These are phyloP conservation scores for Mycetomoellerius zeteki DNA, from an alignment of 1,140 invertebrate species.

Conservation along the genomic window DNA sequence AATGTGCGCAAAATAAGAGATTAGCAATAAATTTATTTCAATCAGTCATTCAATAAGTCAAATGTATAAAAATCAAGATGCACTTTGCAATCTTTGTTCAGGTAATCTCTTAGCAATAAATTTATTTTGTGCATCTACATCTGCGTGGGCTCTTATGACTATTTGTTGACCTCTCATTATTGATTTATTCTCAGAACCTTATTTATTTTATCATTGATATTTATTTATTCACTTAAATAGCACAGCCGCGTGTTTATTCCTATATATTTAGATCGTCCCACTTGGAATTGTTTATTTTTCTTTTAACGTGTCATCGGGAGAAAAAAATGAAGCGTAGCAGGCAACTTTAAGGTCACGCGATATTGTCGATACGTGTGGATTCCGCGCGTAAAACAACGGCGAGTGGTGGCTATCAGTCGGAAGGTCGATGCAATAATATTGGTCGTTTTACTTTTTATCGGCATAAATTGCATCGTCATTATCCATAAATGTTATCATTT, in stretches of 20 bases:
- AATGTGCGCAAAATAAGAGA: no score
- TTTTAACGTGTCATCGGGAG: constrained; percentile 16
- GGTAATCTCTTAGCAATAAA: no score
- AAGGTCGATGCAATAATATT: constrained; percentile 38
- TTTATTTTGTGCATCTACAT: no score
- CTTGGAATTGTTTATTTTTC: constrained; percentile 49
- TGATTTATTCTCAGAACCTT: no score
- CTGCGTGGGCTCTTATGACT: no score
- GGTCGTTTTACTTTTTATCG: constrained; percentile 55
- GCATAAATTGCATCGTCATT: constrained; percentile 37
- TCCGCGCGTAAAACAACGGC: constrained; percentile 1
- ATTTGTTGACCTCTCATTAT: no score
- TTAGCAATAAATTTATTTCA: no score
- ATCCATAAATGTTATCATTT: constrained; percentile 44
- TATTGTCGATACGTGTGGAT: constrained; percentile 17
- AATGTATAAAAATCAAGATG: no score
- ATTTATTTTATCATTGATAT: not conserved
- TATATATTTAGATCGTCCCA: constrained; percentile 47
- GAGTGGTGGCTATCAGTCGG: not conserved
- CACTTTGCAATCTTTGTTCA: no score
- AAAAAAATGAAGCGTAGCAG: constrained; percentile 11
- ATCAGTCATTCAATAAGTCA: no score
- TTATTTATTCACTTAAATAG: constrained; percentile 43
- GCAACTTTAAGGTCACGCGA: constrained; percentile 60
- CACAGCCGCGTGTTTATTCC: not conserved